These are phyloP conservation scores for Gymnocheta viridis DNA, from an alignment of 2,888 invertebrate species.

Conservation along the genomic window DNA sequence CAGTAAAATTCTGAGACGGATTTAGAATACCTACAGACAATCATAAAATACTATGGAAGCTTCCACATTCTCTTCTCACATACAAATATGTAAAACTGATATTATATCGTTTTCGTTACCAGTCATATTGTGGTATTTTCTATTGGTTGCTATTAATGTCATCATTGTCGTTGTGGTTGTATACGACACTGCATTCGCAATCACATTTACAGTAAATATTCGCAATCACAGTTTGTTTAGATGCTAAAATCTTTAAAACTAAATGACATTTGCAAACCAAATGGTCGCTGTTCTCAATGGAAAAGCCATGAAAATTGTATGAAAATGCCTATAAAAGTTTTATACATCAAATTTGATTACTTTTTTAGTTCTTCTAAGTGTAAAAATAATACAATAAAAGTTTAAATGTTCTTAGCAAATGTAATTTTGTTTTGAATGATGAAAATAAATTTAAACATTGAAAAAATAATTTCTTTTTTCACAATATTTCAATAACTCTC, in stretches of 20 bases:
- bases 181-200: slow-evolving; percentile 30
- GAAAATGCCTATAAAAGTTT: not conserved
- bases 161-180: slow-evolving; percentile 43
- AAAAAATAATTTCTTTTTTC: not conserved
- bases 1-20: too few relatives aligned
- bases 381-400: not conserved
- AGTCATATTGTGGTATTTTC: slow-evolving; percentile 50
- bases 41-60: not conserved
- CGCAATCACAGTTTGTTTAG: slow-evolving; percentile 6
- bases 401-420: not conserved
- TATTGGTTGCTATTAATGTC: slow-evolving; percentile 44
- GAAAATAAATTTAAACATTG: not conserved
- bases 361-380: too few relatives aligned
- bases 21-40: not conserved
- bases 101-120: slow-evolving; percentile 42
- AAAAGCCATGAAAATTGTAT: not conserved
- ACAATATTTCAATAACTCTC: not conserved
- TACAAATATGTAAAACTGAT: not conserved
- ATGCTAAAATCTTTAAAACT: slow-evolving; percentile 29
- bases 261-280: slow-evolving; percentile 17
- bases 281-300: not conserved
- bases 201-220: slow-evolving; percentile 13
- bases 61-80: not conserved
- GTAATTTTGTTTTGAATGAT: not conserved
- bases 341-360: not conserved